phyloP scores from a whole-genome alignment of 2,113 vertebrate species.

The Urocolius indicus region DNA sequence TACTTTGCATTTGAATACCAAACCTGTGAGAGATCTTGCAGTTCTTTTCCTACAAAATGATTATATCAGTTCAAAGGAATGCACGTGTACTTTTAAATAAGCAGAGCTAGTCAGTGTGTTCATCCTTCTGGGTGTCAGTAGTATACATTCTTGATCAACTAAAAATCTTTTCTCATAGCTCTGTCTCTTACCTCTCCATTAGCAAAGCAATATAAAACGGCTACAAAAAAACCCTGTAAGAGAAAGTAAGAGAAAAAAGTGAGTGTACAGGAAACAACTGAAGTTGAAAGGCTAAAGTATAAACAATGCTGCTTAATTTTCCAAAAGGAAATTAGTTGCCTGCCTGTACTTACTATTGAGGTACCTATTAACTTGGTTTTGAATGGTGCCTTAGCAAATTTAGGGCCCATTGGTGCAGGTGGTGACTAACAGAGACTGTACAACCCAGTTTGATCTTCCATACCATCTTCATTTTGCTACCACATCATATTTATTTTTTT shows the following conservation, averaged over 20 bases:
- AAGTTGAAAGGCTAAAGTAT: not conserved
- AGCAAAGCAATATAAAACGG: slow-evolving; percentile 92
- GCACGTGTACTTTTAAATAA: fast-evolving
- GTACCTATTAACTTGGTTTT: not conserved
- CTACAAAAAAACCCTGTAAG: slow-evolving; percentile 90
- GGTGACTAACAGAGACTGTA: not conserved
- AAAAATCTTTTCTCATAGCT: not conserved
- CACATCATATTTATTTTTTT: not conserved
- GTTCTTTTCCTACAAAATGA: not conserved
- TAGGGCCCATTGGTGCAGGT: not conserved
- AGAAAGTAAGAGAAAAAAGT: slow-evolving; percentile 3
- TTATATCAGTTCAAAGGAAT: not conserved
- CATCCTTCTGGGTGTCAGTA: not conserved
- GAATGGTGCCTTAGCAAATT: not conserved
- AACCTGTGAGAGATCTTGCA: not conserved
- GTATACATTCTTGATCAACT: not conserved
- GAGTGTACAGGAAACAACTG: not conserved
- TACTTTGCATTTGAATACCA: not conserved
- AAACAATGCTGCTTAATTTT: not conserved
- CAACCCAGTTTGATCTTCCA: not conserved
- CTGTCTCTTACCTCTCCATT: slow-evolving; percentile 90
- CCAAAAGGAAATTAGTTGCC: not conserved
- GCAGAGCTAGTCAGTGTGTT: not conserved
- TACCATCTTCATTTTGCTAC: not conserved
- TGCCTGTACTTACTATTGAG: not conserved